Conservation (phyloP, 2,113 vertebrate species). For the Pelecanoides urinatrix region DNA sequence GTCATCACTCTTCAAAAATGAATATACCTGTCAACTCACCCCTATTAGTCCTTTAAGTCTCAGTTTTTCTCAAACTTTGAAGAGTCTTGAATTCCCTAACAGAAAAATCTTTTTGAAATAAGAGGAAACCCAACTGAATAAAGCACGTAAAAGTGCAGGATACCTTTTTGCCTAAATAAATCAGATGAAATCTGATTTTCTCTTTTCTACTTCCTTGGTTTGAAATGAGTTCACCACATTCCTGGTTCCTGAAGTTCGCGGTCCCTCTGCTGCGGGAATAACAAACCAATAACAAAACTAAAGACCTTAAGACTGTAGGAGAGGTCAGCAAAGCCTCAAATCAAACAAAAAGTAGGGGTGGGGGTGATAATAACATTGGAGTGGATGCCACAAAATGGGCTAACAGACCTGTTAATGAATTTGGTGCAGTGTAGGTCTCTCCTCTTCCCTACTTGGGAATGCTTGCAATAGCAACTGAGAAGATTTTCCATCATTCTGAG, state of each 20-base stretch:
- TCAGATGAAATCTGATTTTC: neutral
- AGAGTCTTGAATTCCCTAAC: neutral
- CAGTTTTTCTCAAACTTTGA: neutral
- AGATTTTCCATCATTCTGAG: neutral
- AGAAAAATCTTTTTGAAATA: neutral
- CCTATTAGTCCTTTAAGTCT: neutral
- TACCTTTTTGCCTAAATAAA: neutral
- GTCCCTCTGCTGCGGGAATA: neutral
- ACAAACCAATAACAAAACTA: neutral
- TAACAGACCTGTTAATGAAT: neutral
- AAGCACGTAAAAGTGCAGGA: fast-evolving
- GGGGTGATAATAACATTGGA: neutral
- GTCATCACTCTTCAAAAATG: neutral
- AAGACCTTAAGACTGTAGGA: neutral
- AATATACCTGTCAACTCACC: constrained; percentile 7
- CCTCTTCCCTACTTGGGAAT: neutral
- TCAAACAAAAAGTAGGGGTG: neutral
- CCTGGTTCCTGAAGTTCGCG: neutral
- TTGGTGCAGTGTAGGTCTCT: neutral
- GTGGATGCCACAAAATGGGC: neutral
- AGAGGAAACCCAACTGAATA: neutral
- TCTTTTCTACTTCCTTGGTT: neutral
- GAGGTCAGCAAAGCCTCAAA: neutral
- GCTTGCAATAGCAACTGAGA: neutral
- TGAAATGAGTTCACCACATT: neutral